phyloP scores from a whole-genome alignment of 2,888 invertebrate species.

The Calephelis perditalis region DNA sequence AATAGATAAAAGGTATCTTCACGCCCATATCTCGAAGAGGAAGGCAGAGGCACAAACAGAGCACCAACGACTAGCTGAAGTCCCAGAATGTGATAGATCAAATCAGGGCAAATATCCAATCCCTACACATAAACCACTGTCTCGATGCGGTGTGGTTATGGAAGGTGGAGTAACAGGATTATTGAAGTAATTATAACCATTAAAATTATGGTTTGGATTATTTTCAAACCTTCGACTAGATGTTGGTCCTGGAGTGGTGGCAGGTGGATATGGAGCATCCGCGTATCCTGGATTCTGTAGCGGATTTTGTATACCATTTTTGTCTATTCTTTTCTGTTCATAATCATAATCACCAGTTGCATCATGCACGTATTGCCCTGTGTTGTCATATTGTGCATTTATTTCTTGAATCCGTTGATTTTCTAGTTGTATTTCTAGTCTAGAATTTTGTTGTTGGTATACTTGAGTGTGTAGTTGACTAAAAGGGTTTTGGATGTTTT shows the following conservation, averaged over 20 bases:
- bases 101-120: too few species aligned
- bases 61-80: too few species aligned
- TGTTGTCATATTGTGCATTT: conserved; percentile 56
- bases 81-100: too few species aligned
- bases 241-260: conserved; percentile 46
- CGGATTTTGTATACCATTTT: conserved; percentile 39
- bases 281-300: conserved; percentile 58
- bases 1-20: too few species aligned
- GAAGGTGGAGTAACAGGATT: conserved; percentile 31
- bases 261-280: conserved; percentile 55
- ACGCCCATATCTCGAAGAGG: too few species aligned
- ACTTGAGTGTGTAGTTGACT: conserved; percentile 57
- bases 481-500: conserved; percentile 59
- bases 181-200: conserved; percentile 44
- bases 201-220: conserved; percentile 54
- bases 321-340: conserved; percentile 55
- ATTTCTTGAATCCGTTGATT: conserved; percentile 62
- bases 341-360: conserved; percentile 70
- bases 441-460: conserved; percentile 56
- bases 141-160: conserved; percentile 45
- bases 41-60: too few species aligned
- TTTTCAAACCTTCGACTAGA: conserved; percentile 67
- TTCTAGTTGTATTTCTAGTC: conserved; percentile 58
- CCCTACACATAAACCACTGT: background rate
- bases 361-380: conserved; percentile 66